These are phyloP conservation scores for Acanthosepion pharaonis DNA, from an alignment of 2,888 invertebrate species.

Conservation along the genomic window DNA sequence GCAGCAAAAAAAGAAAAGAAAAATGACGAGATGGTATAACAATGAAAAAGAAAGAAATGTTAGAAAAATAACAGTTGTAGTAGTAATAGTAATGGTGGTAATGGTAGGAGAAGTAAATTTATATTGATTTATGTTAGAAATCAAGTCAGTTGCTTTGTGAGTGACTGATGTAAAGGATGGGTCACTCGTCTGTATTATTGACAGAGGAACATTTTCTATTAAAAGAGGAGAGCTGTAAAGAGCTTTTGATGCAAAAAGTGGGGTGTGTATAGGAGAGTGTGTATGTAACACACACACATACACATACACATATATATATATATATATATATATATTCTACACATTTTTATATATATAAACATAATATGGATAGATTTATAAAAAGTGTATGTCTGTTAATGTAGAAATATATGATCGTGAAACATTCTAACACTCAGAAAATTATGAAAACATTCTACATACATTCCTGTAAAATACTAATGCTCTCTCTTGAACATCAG, in stretches of 20 bases:
- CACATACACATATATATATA: neutral
- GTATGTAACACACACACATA: neutral
- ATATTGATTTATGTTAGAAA: neutral
- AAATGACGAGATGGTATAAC: neutral
- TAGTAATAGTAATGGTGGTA: neutral
- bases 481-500: too few relatives aligned
- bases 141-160: constrained; percentile 18
- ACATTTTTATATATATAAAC: too few relatives aligned
- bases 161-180: neutral
- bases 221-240: neutral
- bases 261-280: neutral
- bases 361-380: neutral
- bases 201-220: constrained; percentile 4
- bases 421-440: too few relatives aligned
- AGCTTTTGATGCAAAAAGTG: neutral
- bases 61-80: neutral
- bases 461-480: too few relatives aligned
- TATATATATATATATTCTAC: neutral
- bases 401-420: neutral
- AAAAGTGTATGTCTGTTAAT: neutral
- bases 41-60: too few relatives aligned
- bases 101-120: neutral
- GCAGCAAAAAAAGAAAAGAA: neutral
- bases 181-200: neutral
- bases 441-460: too few relatives aligned